phyloP scores from a whole-genome alignment of 2,797 vertebrate genomes.

The Poecilia gillii region DNA sequence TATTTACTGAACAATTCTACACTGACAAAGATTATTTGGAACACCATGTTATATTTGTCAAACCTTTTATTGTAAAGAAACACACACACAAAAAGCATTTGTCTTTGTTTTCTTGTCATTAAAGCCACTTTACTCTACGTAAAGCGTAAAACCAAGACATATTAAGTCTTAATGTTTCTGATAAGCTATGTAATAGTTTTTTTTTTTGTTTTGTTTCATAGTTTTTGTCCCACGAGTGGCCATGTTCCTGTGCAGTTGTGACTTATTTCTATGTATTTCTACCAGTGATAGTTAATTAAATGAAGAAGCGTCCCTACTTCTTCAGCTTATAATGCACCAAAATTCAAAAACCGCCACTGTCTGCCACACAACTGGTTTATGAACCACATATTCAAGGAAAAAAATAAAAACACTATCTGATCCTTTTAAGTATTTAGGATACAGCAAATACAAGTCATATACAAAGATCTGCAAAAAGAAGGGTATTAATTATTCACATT shows the following conservation, averaged over 20 bases:
- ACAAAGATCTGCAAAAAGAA: background rate
- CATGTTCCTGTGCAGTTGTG: background rate
- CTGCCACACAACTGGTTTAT: background rate
- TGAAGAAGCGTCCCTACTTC: background rate
- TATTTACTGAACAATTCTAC: background rate
- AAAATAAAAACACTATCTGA: background rate
- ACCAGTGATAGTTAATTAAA: background rate
- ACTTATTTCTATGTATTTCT: background rate
- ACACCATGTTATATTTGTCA: too few species aligned
- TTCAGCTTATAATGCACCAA: too few species aligned
- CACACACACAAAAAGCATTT: background rate
- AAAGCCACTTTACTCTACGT: background rate
- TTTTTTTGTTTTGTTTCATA: background rate
- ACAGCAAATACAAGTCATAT: conserved; percentile 10
- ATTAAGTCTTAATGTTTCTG: background rate
- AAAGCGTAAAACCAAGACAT: background rate
- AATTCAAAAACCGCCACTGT: background rate
- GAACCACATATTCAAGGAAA: background rate
- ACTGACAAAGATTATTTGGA: background rate
- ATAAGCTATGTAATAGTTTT: background rate
- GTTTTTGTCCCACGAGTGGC: background rate
- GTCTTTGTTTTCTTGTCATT: background rate
- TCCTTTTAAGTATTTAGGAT: conserved; percentile 24
- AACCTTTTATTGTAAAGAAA: background rate
- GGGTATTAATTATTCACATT: conserved; percentile 13